These are phyloP conservation scores for Myotis davidii DNA, from an alignment of 2,113 vertebrate genomes.

Conservation along the genomic window DNA sequence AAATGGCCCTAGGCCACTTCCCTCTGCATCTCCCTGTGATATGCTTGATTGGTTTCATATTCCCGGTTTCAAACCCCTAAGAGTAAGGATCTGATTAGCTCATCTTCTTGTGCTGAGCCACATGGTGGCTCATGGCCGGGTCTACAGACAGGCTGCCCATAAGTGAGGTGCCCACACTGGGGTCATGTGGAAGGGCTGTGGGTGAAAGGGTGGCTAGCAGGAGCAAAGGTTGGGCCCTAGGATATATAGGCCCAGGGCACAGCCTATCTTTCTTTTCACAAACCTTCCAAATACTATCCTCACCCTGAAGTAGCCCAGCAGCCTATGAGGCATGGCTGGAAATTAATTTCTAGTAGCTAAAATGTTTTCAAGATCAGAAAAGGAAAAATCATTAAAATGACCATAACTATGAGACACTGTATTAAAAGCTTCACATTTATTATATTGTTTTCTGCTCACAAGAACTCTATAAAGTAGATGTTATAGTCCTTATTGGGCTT, in stretches of 20 bases:
- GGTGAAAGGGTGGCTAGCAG: background rate
- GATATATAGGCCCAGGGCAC: no score
- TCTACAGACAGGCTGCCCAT: background rate
- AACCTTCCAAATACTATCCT: background rate
- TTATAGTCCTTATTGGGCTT: background rate
- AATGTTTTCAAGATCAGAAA: conserved; percentile 65
- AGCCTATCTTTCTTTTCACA: background rate
- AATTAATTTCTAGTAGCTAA: conserved; percentile 61
- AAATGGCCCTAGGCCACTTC: conserved; percentile 38
- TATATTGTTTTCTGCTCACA: conserved; percentile 6
- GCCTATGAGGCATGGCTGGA: background rate
- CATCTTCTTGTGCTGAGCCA: background rate
- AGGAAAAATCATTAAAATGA: conserved; percentile 50
- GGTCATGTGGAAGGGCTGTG: background rate
- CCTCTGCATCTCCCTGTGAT: background rate
- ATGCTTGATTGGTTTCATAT: background rate
- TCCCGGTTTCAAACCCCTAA: background rate
- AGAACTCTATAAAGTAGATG: conserved; percentile 2
- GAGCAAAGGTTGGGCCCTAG: background rate
- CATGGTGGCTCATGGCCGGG: background rate
- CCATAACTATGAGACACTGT: background rate
- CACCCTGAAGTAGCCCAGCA: background rate
- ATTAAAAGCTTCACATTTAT: conserved; percentile 29
- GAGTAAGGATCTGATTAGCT: conserved; percentile 34
- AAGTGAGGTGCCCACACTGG: background rate